A percentile compares a stretch with the other conserved stretches of the same genome.
These are phyloP conservation scores for Heteromormyrus szaboi DNA, from an alignment of 2,797 vertebrate genomes.

Conservation along the genomic window DNA sequence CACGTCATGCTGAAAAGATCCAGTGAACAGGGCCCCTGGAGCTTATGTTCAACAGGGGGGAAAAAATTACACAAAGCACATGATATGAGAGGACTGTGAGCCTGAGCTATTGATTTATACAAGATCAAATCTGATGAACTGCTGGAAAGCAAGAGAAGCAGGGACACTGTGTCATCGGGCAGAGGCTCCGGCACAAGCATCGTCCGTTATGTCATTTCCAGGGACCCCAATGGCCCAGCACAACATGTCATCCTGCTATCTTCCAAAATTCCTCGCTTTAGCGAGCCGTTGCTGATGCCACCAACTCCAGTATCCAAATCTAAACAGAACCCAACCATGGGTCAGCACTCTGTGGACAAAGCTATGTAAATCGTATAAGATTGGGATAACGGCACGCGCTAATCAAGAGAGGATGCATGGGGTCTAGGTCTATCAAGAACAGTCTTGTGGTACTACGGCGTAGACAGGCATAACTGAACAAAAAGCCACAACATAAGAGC, in stretches of 20 bases:
- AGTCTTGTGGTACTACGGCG: not conserved
- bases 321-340: not conserved
- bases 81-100: not conserved
- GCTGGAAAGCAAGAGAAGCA: not conserved
- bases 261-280: not conserved
- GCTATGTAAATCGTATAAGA: not conserved
- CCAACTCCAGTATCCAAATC: not conserved
- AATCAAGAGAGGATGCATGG: not conserved
- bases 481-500: not conserved
- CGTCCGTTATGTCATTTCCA: not conserved
- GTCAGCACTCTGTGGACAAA: not conserved
- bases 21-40: slow-evolving; percentile 41
- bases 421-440: not conserved
- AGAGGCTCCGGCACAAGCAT: not conserved
- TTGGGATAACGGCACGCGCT: not conserved
- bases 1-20: slow-evolving; percentile 69
- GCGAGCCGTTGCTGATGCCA: not conserved
- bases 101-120: slow-evolving; percentile 8
- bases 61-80: not conserved
- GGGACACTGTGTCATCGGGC: not conserved
- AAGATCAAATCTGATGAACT: not conserved
- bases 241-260: not conserved
- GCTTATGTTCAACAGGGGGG: slow-evolving; percentile 15
- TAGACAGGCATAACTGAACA: not conserved
- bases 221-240: not conserved